Evolutionary conservation across 2,113 vertebrate species (phyloP).

Genomic region (Macquaria australasica): DNA sequence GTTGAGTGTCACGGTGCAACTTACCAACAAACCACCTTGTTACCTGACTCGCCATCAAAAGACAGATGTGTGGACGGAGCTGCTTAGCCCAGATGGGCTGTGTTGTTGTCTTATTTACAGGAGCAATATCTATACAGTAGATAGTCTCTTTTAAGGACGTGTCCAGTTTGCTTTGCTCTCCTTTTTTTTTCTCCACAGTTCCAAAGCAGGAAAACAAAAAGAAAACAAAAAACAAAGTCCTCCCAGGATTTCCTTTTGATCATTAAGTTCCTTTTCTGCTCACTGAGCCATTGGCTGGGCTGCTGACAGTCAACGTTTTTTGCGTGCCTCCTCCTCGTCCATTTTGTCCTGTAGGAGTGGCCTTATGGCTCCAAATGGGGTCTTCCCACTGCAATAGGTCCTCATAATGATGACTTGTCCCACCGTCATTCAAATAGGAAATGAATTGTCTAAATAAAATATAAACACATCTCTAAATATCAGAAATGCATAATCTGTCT

Average conservation of each 20-base stretch:
- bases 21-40: conserved; percentile 60
- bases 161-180: conserved; percentile 44
- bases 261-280: not conserved
- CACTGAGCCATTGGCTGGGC: conserved; percentile 81
- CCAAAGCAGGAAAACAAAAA: conserved; percentile 19
- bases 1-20: conserved; percentile 64
- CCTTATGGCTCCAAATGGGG: conserved; percentile 86
- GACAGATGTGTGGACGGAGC: conserved; percentile 79
- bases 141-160: conserved; percentile 41
- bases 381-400: conserved; percentile 68
- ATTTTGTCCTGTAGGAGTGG: conserved; percentile 86
- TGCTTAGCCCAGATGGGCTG: conserved; percentile 79
- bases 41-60: conserved; percentile 77
- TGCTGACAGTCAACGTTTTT: conserved; percentile 85
- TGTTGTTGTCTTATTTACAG: conserved; percentile 87
- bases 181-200: conserved; percentile 8
- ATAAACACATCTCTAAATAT: conserved; percentile 88
- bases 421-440: conserved; percentile 72
- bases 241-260: conserved; percentile 20
- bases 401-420: conserved; percentile 84
- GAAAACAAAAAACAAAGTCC: conserved; percentile 38
- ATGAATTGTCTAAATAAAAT: conserved; percentile 87
- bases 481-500: conserved; percentile 82
- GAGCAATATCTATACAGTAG: conserved; percentile 55
- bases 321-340: conserved; percentile 83